Percentiles rank a stretch among this genome's conserved stretches.
These are phyloP conservation scores for Albula glossodonta DNA, from an alignment of 2,113 vertebrate genomes.

Conservation along the genomic window DNA sequence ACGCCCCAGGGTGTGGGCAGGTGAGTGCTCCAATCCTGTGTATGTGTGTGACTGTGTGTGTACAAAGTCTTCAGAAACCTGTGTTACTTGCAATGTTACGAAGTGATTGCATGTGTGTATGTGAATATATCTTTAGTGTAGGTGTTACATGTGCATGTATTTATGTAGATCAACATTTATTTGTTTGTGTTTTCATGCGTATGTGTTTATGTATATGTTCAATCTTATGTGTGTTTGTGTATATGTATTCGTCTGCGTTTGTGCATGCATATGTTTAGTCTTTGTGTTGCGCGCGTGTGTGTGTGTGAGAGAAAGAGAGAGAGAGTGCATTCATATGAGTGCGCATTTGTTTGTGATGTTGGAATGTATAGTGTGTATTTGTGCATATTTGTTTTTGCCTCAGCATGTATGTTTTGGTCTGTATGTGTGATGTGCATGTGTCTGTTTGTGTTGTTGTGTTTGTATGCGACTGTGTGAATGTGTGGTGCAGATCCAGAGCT, in stretches of 20 bases:
- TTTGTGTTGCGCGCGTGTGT: neutral
- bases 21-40: slow-evolving; percentile 65
- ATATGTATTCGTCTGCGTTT: too few relatives aligned
- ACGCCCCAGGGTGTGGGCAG: slow-evolving; percentile 93
- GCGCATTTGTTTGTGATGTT: slow-evolving; percentile 21
- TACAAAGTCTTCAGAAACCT: too few relatives aligned
- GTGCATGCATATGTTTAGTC: too few relatives aligned
- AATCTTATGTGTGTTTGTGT: neutral
- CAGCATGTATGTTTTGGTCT: neutral
- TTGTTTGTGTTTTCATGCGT: too few relatives aligned
- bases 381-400: neutral
- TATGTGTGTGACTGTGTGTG: neutral
- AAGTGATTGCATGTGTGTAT: too few relatives aligned
- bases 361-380: neutral
- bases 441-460: neutral
- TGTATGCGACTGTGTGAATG: slow-evolving; percentile 38
- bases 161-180: too few relatives aligned
- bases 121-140: too few relatives aligned
- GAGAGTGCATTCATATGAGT: neutral
- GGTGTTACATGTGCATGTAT: neutral
- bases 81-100: too few relatives aligned
- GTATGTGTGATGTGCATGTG: neutral
- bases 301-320: too few relatives aligned
- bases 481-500: slow-evolving; percentile 80
- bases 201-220: too few relatives aligned